phyloP scores from a whole-genome alignment of 2,888 invertebrate genomes.

The Plusia festucae region DNA sequence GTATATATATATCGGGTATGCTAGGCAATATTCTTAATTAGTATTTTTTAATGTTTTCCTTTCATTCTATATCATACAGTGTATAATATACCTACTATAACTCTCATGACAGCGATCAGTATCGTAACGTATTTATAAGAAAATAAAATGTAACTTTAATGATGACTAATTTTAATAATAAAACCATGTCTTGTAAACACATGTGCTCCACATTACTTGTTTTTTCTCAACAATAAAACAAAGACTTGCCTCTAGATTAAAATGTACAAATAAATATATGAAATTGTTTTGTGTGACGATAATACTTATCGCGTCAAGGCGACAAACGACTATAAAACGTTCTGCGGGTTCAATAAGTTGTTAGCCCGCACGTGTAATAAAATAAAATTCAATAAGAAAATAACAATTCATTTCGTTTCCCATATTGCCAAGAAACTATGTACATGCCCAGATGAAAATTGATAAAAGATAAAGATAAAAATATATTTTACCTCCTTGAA shows the following conservation, averaged over 20 bases:
- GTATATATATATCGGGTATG: too few species aligned
- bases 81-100: too few species aligned
- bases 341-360: neutral
- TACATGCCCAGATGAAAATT: too few species aligned
- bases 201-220: neutral
- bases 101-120: neutral
- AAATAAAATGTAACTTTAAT: neutral
- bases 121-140: neutral
- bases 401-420: neutral
- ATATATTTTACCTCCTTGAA: too few species aligned
- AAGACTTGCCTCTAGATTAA: slow-evolving; percentile 1
- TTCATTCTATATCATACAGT: neutral
- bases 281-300: neutral
- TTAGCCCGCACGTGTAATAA: neutral
- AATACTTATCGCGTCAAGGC: neutral
- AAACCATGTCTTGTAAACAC: slow-evolving; percentile 4
- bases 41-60: neutral
- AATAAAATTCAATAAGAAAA: slow-evolving; percentile 1
- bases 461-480: too few species aligned
- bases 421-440: neutral
- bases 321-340: neutral
- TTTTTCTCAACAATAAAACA: neutral
- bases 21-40: neutral
- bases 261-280: too few species aligned
- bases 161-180: neutral